Evolutionary conservation across 2,113 vertebrate species (phyloP).

Genomic region (Apaloderma vittatum): DNA sequence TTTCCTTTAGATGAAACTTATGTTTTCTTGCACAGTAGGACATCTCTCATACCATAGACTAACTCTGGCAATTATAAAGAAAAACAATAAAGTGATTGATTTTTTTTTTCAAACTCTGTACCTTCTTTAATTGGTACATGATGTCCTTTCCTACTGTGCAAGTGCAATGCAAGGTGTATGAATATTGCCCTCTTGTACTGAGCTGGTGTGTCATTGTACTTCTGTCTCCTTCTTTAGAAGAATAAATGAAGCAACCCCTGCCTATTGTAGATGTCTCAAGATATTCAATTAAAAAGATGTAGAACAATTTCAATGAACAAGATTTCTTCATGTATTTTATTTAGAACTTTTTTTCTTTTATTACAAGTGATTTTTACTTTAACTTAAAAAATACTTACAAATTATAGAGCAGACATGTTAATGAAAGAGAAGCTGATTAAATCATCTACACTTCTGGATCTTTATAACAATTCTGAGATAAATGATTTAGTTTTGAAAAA

Average conservation of each 20-base stretch:
- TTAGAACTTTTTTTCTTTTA: background rate
- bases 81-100: background rate
- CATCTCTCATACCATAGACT: background rate
- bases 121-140: constrained; percentile 8
- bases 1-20: background rate
- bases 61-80: background rate
- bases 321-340: background rate
- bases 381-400: background rate
- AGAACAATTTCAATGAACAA: background rate
- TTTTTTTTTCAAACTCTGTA: background rate
- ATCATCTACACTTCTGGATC: background rate
- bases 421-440: background rate
- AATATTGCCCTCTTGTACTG: background rate
- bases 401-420: background rate
- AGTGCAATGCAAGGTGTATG: background rate
- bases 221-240: background rate
- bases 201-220: background rate
- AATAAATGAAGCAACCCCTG: background rate
- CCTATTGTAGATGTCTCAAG: background rate
- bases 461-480: background rate
- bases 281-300: background rate
- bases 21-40: background rate
- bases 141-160: background rate
- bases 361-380: background rate
- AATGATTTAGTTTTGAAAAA: background rate